Evolutionary conservation across 2,888 invertebrate species (phyloP).

Genomic region (Fragum whitleyi): DNA sequence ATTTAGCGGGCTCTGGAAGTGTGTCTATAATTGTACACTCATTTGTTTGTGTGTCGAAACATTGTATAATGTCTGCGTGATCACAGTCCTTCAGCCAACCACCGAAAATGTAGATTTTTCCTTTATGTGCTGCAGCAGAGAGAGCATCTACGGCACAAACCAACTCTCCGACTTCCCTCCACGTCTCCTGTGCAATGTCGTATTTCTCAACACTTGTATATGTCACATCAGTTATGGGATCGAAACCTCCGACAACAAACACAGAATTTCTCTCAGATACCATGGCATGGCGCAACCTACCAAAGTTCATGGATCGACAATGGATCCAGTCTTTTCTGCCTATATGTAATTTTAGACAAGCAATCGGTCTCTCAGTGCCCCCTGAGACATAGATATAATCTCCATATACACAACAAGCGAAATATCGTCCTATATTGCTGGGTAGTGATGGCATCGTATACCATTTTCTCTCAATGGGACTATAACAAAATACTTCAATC

Average conservation of each 20-base stretch:
- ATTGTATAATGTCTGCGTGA: conserved; percentile 63
- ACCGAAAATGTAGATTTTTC: conserved; percentile 66
- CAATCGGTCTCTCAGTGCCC: conserved; percentile 64
- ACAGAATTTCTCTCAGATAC: conserved; percentile 59
- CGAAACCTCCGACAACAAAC: conserved; percentile 66
- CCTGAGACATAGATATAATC: conserved; percentile 67
- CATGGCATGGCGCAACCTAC: conserved; percentile 63
- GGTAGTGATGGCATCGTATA: conserved; percentile 63
- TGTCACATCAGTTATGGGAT: conserved; percentile 64
- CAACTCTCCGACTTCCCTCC: conserved; percentile 65
- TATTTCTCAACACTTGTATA: conserved; percentile 64
- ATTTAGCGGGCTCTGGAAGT: conserved; percentile 64
- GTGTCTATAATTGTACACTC: conserved; percentile 62
- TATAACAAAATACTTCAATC: conserved; percentile 65
- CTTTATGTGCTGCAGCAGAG: conserved; percentile 60
- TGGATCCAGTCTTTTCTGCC: conserved; percentile 65
- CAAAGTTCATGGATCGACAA: conserved; percentile 66
- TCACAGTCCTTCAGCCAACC: conserved; percentile 67
- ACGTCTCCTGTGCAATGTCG: conserved; percentile 64
- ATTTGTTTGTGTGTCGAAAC: conserved; percentile 59
- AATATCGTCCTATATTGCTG: conserved; percentile 66
- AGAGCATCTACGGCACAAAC: conserved; percentile 65
- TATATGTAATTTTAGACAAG: conserved; percentile 62
- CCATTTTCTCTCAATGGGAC: conserved; percentile 63
- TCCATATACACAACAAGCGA: conserved; percentile 64